These are phyloP conservation scores for Calidris pugnax DNA, from an alignment of 2,113 vertebrate genomes.

Conservation along the genomic window DNA sequence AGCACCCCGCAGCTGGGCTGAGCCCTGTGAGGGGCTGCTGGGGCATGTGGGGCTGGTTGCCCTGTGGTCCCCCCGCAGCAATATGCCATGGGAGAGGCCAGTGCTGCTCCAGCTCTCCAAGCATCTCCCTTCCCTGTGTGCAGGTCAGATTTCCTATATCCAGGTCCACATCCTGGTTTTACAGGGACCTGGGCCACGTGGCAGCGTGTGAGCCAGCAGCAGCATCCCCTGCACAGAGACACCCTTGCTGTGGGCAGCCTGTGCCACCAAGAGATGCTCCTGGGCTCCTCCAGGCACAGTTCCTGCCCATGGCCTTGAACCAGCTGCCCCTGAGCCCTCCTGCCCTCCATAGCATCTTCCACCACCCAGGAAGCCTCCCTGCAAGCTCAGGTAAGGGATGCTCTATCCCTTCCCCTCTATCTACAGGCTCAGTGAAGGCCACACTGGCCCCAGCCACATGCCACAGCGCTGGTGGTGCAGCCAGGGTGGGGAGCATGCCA, in stretches of 20 bases:
- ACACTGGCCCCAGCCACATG: accelerated
- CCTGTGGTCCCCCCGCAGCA: accelerated
- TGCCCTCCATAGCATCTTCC: not conserved
- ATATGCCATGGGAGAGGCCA: accelerated
- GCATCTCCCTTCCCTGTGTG: not conserved
- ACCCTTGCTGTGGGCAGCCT: not conserved
- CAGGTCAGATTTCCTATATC: not conserved
- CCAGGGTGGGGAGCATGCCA: not conserved
- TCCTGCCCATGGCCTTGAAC: not conserved
- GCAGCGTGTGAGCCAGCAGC: not conserved
- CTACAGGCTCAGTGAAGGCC: not conserved
- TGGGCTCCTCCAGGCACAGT: not conserved
- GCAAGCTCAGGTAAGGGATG: not conserved
- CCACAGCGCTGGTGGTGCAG: not conserved
- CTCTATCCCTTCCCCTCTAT: too few species aligned
- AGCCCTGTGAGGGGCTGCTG: accelerated
- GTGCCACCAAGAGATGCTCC: not conserved
- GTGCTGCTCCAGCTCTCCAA: not conserved
- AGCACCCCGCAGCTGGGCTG: not conserved
- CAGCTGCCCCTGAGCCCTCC: not conserved
- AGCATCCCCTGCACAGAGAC: not conserved
- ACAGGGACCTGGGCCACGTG: not conserved
- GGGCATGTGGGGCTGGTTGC: not conserved
- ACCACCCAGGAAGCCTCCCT: not conserved
- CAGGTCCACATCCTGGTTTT: not conserved